These are phyloP conservation scores for Pyrochroa serraticornis DNA, from an alignment of 2,888 invertebrate genomes.

Conservation along the genomic window DNA sequence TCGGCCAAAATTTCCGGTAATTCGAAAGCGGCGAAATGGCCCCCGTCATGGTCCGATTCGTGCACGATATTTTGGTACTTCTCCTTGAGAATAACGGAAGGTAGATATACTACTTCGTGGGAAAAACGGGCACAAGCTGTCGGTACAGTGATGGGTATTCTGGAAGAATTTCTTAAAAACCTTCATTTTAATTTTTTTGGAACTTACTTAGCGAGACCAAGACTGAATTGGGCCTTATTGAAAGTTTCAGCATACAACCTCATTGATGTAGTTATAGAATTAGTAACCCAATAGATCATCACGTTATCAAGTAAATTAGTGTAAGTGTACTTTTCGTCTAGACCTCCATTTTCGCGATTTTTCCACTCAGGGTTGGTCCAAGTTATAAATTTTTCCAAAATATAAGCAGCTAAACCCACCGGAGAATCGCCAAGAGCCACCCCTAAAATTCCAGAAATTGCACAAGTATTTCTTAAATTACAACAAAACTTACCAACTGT, in stretches of 20 bases:
- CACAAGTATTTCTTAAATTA: background rate
- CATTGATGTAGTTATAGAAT: conserved; percentile 75
- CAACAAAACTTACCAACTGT: conserved; percentile 60
- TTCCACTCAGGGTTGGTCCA: conserved; percentile 68
- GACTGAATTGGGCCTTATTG: conserved; percentile 39
- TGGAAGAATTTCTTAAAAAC: conserved; percentile 57
- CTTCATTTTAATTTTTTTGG: background rate
- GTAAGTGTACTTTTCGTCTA: conserved; percentile 69
- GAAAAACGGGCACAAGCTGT: conserved; percentile 77
- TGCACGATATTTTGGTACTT: conserved; percentile 72
- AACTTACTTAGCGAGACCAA: conserved; percentile 19
- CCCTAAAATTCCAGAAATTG: conserved; percentile 57
- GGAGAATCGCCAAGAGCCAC: conserved; percentile 77
- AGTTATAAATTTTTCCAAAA: conserved; percentile 85
- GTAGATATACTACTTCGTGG: conserved; percentile 67
- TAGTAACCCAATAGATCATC: conserved; percentile 82
- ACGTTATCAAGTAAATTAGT: conserved; percentile 79
- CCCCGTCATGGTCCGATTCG: conserved; percentile 36
- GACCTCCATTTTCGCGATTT: conserved; percentile 67
- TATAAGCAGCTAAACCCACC: conserved; percentile 85
- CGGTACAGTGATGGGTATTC: conserved; percentile 69
- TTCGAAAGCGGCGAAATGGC: conserved; percentile 48
- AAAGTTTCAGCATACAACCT: conserved; percentile 75
- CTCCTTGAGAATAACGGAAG: conserved; percentile 65
- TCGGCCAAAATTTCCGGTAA: conserved; percentile 41